phyloP scores from a whole-genome alignment of 2,888 invertebrate genomes.

The Congeria kusceri region DNA sequence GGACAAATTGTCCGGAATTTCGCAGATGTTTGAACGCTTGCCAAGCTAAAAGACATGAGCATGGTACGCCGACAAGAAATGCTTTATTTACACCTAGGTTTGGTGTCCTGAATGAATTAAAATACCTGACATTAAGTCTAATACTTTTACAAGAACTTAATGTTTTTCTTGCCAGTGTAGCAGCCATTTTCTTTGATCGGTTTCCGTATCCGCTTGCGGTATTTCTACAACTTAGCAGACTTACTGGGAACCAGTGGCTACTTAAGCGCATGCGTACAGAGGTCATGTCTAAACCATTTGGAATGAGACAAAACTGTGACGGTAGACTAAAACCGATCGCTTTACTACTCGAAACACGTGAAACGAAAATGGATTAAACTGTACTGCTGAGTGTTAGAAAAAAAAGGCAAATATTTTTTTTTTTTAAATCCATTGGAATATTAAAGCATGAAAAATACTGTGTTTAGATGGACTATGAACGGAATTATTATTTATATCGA shows the following conservation, averaged over 20 bases:
- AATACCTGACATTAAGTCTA: slow-evolving; percentile 47
- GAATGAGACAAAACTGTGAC: slow-evolving; percentile 8
- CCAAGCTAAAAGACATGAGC: slow-evolving; percentile 43
- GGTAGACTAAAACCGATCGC: slow-evolving; percentile 8
- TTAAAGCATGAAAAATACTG: no score
- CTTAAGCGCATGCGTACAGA: slow-evolving; percentile 52
- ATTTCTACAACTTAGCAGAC: not conserved
- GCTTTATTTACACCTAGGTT: slow-evolving; percentile 31
- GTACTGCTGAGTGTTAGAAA: not conserved
- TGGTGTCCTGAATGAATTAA: slow-evolving; percentile 31
- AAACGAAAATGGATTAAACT: slow-evolving; percentile 27
- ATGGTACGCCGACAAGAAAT: slow-evolving; percentile 51
- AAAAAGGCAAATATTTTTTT: no score
- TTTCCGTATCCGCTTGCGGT: not conserved
- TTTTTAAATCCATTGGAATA: no score
- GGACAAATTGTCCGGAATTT: slow-evolving; percentile 35
- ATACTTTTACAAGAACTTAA: slow-evolving; percentile 21
- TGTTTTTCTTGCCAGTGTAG: slow-evolving; percentile 50
- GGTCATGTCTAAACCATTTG: slow-evolving; percentile 48
- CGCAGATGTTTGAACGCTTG: slow-evolving; percentile 35
- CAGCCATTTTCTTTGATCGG: slow-evolving; percentile 53
- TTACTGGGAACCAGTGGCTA: slow-evolving; percentile 20
- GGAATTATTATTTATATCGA: no score
- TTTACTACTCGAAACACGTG: slow-evolving; percentile 1
- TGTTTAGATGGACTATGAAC: no score